Conservation (phyloP, 2,113 vertebrate genomes). For the Agelaius tricolor region DNA sequence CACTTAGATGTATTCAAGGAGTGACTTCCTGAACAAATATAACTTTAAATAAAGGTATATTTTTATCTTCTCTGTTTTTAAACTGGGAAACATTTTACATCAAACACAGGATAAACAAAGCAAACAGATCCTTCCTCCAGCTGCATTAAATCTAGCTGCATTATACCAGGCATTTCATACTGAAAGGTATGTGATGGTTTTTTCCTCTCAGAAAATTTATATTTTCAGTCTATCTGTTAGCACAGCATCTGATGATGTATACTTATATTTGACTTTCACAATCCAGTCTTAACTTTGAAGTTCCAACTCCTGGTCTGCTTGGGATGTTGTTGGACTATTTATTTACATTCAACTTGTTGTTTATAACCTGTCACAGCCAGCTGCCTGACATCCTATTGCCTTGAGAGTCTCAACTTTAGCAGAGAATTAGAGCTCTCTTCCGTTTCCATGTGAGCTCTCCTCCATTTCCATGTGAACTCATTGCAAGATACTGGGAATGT, state of each 20-base stretch:
- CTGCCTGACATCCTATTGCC: neutral
- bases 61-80: constrained; percentile 27
- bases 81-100: constrained; percentile 13
- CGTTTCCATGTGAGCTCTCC: neutral
- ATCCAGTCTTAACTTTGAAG: neutral
- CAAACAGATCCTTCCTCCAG: neutral
- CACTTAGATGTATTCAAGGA: neutral
- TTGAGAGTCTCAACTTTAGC: neutral
- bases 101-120: neutral
- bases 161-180: neutral
- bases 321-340: neutral
- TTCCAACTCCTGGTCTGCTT: neutral
- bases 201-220: neutral
- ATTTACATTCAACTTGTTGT: neutral
- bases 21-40: neutral
- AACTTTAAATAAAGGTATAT: neutral
- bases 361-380: neutral
- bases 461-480: neutral
- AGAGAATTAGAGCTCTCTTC: neutral
- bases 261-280: neutral
- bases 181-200: neutral
- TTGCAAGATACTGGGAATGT: neutral
- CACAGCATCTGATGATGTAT: neutral
- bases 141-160: neutral
- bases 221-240: neutral